These are phyloP conservation scores for Betta splendens DNA, from an alignment of 2,797 vertebrate genomes.

Conservation along the genomic window DNA sequence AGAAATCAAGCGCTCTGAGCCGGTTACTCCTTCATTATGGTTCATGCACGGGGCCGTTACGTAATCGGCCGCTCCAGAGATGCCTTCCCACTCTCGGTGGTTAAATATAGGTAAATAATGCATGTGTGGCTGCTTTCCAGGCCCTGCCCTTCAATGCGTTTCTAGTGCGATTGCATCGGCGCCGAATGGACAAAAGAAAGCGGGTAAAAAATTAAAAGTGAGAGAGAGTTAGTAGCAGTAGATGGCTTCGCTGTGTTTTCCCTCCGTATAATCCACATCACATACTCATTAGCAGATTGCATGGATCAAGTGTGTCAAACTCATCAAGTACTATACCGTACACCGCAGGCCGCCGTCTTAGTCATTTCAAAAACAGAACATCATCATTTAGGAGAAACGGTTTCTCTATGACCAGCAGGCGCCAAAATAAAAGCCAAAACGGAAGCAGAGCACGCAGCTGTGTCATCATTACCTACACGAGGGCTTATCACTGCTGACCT, in stretches of 20 bases:
- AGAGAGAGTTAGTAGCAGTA: conserved; percentile 21
- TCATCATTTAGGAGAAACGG: too few species aligned
- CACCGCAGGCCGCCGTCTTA: conserved; percentile 14
- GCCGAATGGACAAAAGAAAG: background rate
- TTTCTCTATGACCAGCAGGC: conserved; percentile 21
- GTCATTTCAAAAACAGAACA: too few species aligned
- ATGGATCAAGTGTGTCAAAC: conserved; percentile 28
- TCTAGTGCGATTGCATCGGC: conserved; percentile 6
- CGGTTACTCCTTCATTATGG: conserved; percentile 22
- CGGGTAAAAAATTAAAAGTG: conserved; percentile 4
- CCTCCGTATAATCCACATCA: conserved; percentile 27
- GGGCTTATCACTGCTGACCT: too few species aligned
- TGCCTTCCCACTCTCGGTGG: conserved; percentile 38
- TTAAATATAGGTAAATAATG: conserved; percentile 44
- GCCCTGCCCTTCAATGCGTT: conserved; percentile 16
- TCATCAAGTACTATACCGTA: conserved; percentile 29
- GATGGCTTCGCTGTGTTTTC: conserved; percentile 25
- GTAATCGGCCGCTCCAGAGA: conserved; percentile 17
- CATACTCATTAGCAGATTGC: conserved; percentile 36
- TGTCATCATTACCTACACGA: background rate
- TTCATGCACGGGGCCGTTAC: conserved; percentile 17
- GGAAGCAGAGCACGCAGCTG: too few species aligned
- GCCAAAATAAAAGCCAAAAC: too few species aligned
- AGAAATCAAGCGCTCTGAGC: conserved; percentile 39
- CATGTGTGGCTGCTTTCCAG: conserved; percentile 26